Evolutionary conservation across 2,888 invertebrate species (phyloP), one percentile per base, ranked within the genome.

Genomic region (Chirona hameri): DNA sequence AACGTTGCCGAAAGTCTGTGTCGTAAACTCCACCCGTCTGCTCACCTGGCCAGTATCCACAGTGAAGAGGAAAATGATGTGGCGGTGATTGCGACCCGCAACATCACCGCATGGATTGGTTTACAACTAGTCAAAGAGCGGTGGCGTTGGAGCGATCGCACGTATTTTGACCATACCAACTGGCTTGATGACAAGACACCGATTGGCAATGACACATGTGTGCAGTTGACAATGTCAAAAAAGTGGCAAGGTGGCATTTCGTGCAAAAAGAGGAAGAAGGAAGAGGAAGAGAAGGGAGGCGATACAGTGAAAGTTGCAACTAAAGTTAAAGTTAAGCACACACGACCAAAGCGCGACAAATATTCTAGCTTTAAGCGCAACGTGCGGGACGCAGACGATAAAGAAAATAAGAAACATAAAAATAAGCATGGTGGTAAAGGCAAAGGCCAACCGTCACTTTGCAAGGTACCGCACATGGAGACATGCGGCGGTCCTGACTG

Each of bases 401-500:
- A 4, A 15, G 18, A 4, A 39, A 18, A n/a, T 21, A 18, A 14
- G 27, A 1, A 14, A 69, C 27, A 69, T 14, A 14, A 69, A 29
- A 69, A n/a, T n/a, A n/a, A 29, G 9, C 27, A 29, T 3, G 69
- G 14, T 27, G 24, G 69, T 60, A n/a, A n/a, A 3, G 60, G 60
- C 1, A 60, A n/a, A 14, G 76, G 76, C 0, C 46, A 39, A 10
- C 39, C 76, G 14, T 21, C 76, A 7, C 76, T 76, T 0, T 76
- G 76, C 46, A 76, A 76, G n/a, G 39, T 76, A 2, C 76, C 76
- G 4, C 76, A 76, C 12, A 76, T 76, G 76, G 27, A 76, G 46
- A 76, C 76, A 5, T 76, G 76, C 24, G 76, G 76, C 7, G 76
- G 76, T 21, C 46, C 76, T 24, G 39, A 76, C n/a, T 76, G 76